Evolutionary conservation across 2,113 vertebrate species (phyloP).

Genomic region (Litocranius walleri): DNA sequence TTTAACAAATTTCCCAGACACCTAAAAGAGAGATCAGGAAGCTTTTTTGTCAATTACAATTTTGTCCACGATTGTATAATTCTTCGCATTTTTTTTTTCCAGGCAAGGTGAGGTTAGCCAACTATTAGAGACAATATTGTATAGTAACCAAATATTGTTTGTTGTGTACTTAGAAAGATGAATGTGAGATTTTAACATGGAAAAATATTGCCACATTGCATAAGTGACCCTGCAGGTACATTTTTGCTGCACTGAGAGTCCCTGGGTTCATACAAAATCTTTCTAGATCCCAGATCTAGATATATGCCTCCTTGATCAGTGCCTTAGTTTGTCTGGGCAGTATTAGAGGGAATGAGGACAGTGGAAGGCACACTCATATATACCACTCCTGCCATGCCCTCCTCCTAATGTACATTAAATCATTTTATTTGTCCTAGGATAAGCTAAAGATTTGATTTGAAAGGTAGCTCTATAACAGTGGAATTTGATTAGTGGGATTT

Average conservation of each 20-base stretch:
- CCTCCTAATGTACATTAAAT: neutral
- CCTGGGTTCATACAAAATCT: neutral
- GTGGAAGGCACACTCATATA: neutral
- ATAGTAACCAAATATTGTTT: neutral
- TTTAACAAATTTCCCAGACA: neutral
- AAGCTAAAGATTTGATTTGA: neutral
- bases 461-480: neutral
- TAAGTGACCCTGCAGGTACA: neutral
- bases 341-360: neutral
- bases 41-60: neutral
- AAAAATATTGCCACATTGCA: neutral
- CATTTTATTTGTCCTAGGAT: neutral
- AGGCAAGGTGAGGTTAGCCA: neutral
- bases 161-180: constrained; percentile 6
- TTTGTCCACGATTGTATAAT: neutral
- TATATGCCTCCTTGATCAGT: neutral
- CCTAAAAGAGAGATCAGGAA: neutral
- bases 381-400: neutral
- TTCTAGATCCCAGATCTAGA: neutral
- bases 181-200: constrained; percentile 16
- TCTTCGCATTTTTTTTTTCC: constrained; percentile 7
- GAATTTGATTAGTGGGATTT: neutral
- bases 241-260: neutral
- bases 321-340: constrained; percentile 9
- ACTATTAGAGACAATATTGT: neutral